These are phyloP conservation scores for Acipenser ruthenus DNA, from an alignment of 2,797 vertebrate species.

Conservation along the genomic window DNA sequence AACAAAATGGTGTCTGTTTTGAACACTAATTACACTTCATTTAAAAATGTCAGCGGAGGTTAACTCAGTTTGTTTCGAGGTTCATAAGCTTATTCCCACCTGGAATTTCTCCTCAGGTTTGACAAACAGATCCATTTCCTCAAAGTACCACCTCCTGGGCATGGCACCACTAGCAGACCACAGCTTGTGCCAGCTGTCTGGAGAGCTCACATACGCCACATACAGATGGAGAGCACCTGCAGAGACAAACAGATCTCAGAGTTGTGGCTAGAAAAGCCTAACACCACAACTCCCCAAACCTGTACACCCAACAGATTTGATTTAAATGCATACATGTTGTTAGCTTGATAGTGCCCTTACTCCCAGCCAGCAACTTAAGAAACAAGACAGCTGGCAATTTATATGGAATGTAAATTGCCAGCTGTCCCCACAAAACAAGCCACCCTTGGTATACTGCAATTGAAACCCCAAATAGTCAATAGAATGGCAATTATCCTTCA, in stretches of 20 bases:
- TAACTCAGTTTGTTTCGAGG: background rate
- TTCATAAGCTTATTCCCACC: background rate
- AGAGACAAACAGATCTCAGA: no score
- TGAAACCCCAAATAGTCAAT: background rate
- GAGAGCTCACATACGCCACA: background rate
- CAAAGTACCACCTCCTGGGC: background rate
- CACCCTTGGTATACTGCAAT: no score
- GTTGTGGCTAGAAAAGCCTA: no score
- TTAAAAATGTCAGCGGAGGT: no score
- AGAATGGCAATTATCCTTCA: no score
- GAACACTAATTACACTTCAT: background rate
- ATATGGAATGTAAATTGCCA: background rate
- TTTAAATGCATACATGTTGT: no score
- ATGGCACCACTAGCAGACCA: background rate
- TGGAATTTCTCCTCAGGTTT: background rate
- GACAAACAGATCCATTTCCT: background rate
- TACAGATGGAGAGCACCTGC: background rate
- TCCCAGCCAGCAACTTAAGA: background rate
- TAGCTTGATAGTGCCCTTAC: no score
- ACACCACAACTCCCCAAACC: no score
- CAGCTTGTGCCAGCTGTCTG: background rate
- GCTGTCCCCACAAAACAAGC: background rate
- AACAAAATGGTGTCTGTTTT: background rate
- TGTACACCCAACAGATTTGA: no score
- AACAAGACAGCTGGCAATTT: no score